A percentile compares a stretch with the other conserved stretches of the same genome.
Conservation (phyloP, 1,140 invertebrate species). For the Oreohelix idahoensis region DNA sequence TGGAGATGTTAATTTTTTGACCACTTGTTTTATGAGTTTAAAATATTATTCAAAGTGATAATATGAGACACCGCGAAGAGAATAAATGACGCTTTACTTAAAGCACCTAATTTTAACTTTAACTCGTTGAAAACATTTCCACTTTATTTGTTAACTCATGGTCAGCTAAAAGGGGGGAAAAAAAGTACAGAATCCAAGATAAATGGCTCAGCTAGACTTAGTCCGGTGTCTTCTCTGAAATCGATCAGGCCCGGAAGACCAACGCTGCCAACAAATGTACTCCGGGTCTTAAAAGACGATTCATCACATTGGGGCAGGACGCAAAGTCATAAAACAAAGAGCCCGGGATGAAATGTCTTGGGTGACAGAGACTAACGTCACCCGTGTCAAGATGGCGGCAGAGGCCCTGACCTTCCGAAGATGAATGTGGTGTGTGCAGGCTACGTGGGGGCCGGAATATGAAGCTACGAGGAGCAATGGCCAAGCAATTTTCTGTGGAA, state of each 20-base stretch:
- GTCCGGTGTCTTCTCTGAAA: no score
- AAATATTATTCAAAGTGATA: no score
- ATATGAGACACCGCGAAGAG: no score
- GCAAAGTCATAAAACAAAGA: constrained; percentile 29
- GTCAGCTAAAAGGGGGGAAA: no score
- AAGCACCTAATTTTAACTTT: no score
- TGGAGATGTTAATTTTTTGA: no score
- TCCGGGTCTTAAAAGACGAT: constrained; percentile 21
- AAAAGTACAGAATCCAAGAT: no score
- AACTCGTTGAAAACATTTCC: no score
- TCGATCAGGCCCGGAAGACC: neutral
- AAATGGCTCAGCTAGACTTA: no score
- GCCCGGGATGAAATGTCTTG: constrained; percentile 21
- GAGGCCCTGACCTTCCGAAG: neutral
- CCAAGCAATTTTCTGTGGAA: constrained; percentile 25
- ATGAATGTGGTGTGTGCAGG: constrained; percentile 11
- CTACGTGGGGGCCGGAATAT: neutral
- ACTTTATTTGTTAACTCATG: no score
- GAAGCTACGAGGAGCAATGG: constrained; percentile 9
- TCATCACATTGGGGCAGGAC: neutral
- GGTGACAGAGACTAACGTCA: constrained; percentile 32
- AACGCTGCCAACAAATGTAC: constrained; percentile 6
- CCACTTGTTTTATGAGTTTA: no score
- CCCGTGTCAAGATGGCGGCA: constrained; percentile 11
- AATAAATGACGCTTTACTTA: no score